Percentiles rank a stretch among this genome's conserved stretches.
Conservation (phyloP, 2,113 vertebrate genomes). For the Myotis yumanensis region DNA sequence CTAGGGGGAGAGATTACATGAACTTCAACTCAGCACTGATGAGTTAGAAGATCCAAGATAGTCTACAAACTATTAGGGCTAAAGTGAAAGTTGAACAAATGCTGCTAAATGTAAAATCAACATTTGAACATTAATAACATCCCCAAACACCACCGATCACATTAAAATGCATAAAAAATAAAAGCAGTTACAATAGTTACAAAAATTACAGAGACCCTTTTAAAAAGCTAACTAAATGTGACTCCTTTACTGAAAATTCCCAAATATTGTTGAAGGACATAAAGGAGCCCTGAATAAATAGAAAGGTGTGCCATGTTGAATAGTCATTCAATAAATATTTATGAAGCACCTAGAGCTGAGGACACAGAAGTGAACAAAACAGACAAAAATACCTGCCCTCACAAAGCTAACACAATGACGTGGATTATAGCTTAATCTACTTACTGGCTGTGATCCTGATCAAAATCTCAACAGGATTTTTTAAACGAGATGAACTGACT, state of each 20-base stretch:
- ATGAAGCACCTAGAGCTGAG: not conserved
- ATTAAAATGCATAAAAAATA: conserved; percentile 36
- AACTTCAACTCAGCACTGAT: conserved; percentile 36
- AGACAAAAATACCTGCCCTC: not conserved
- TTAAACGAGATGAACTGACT: conserved; percentile 37
- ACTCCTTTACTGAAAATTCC: conserved; percentile 11
- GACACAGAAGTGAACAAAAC: not conserved
- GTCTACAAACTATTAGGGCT: not conserved
- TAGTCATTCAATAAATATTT: not conserved
- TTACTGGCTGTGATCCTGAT: not conserved
- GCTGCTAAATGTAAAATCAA: not conserved
- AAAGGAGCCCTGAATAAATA: not conserved
- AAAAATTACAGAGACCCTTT: not conserved
- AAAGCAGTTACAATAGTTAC: not conserved
- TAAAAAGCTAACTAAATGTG: not conserved
- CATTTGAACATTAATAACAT: conserved; percentile 30
- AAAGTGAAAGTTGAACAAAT: not conserved
- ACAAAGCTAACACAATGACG: not conserved
- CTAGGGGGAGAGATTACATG: not conserved
- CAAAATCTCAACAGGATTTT: conserved; percentile 27
- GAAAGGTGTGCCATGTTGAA: not conserved
- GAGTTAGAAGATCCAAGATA: not conserved
- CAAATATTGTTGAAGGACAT: not conserved
- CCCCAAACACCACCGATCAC: not conserved
- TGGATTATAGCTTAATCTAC: not conserved